These are phyloP conservation scores for Salminus brasiliensis DNA, from an alignment of 2,113 vertebrate genomes.

Conservation along the genomic window DNA sequence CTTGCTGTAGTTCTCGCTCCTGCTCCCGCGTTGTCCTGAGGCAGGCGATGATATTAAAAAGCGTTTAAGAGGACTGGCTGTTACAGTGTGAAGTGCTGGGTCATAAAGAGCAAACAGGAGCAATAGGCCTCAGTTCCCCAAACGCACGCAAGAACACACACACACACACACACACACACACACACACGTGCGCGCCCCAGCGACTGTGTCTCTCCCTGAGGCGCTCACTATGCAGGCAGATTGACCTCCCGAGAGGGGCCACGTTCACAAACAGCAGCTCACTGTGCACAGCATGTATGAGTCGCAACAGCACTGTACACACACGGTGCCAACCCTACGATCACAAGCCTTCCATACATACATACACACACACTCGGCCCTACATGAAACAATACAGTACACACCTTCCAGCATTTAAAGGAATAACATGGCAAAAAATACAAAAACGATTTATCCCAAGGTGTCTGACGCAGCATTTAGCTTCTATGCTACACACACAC, in stretches of 20 bases:
- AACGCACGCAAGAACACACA: conserved; percentile 48
- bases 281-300: not conserved
- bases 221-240: conserved; percentile 31
- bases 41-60: conserved; percentile 68
- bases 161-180: conserved; percentile 53
- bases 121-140: conserved; percentile 59
- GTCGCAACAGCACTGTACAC: not conserved
- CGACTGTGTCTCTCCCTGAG: conserved; percentile 36
- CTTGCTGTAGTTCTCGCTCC: not conserved
- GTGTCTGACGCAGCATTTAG: too few relatives aligned
- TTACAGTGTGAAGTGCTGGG: conserved; percentile 42
- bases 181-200: conserved; percentile 28
- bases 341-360: not conserved
- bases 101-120: conserved; percentile 57
- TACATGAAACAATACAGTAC: not conserved
- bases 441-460: too few relatives aligned
- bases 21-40: conserved; percentile 33
- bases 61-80: conserved; percentile 60
- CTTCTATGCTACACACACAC: too few relatives aligned
- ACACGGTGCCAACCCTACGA: conserved; percentile 1
- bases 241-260: conserved; percentile 42
- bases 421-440: too few relatives aligned
- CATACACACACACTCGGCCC: conserved; percentile 4
- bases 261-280: conserved; percentile 24
- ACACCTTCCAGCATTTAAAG: not conserved